Conservation (phyloP, 2,888 invertebrate genomes). For the Zaprionus lineosus region DNA sequence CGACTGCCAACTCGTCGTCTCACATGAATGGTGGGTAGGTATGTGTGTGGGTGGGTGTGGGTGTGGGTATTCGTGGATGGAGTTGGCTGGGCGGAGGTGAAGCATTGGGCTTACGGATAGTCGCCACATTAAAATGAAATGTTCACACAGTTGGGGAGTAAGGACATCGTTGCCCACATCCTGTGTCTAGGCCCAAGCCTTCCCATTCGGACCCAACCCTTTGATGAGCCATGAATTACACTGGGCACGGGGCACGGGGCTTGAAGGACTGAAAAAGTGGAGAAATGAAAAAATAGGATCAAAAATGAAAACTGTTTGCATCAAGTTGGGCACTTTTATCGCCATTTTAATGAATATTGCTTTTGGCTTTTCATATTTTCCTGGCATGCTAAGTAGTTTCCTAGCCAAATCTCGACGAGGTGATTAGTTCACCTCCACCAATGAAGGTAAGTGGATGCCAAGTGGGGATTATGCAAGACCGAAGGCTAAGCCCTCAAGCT, state of each 20-base stretch:
- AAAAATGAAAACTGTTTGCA: slow-evolving; percentile 11
- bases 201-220: slow-evolving; percentile 25
- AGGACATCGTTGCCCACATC: slow-evolving; percentile 52
- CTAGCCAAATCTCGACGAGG: slow-evolving; percentile 31
- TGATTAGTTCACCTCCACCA: slow-evolving; percentile 34
- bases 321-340: slow-evolving; percentile 58
- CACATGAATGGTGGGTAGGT: slow-evolving; percentile 50
- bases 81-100: not conserved
- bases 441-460: slow-evolving; percentile 33
- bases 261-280: slow-evolving; percentile 21
- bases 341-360: slow-evolving; percentile 73
- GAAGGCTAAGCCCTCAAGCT: not conserved
- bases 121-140: slow-evolving; percentile 73
- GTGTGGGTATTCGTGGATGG: not conserved
- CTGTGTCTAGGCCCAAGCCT: slow-evolving; percentile 53
- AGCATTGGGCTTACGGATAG: slow-evolving; percentile 25
- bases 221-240: slow-evolving; percentile 60
- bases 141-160: slow-evolving; percentile 64
- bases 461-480: slow-evolving; percentile 22
- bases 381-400: slow-evolving; percentile 26
- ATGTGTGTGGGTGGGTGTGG: not conserved
- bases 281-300: slow-evolving; percentile 10
- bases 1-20: slow-evolving; percentile 36
- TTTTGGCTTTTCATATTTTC: slow-evolving; percentile 68
- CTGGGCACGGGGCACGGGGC: too few relatives aligned